phyloP scores from a whole-genome alignment of 2,797 vertebrate species.

The Acipenser ruthenus region DNA sequence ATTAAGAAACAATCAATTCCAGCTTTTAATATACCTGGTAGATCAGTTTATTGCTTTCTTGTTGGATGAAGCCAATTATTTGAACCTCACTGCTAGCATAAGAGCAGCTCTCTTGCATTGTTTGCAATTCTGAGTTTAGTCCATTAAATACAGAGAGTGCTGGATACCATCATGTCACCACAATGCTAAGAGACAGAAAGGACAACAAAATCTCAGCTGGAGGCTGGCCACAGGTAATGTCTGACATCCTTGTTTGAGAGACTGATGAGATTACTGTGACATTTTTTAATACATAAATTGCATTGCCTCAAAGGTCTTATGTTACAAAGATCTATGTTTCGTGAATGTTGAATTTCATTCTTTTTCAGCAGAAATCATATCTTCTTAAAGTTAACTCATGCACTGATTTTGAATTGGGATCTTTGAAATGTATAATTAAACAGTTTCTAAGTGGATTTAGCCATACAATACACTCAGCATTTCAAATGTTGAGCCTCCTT shows the following conservation, averaged over 20 bases:
- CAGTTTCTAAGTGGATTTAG: background rate
- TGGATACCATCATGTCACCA: slow-evolving; percentile 29
- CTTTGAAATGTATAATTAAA: background rate
- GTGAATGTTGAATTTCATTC: slow-evolving; percentile 46
- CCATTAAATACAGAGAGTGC: slow-evolving; percentile 17
- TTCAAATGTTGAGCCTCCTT: no score
- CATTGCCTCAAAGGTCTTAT: slow-evolving; percentile 44
- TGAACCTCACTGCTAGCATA: background rate
- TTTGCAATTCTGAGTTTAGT: slow-evolving; percentile 26
- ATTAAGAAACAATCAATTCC: background rate
- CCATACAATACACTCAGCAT: background rate
- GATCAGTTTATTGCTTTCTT: background rate
- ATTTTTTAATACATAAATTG: slow-evolving; percentile 56
- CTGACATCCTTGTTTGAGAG: slow-evolving; percentile 65
- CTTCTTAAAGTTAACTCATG: slow-evolving; percentile 31
- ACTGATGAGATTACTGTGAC: slow-evolving; percentile 71
- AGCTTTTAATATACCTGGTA: background rate
- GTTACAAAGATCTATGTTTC: slow-evolving; percentile 55
- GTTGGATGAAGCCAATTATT: background rate
- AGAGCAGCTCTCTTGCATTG: background rate
- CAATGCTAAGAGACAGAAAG: slow-evolving; percentile 28
- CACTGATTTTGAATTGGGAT: no score
- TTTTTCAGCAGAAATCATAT: slow-evolving; percentile 40
- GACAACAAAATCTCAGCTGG: slow-evolving; percentile 49
- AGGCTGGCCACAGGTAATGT: slow-evolving; percentile 67